Conservation (phyloP, 2,888 invertebrate genomes). For the Cotesia congregata region DNA sequence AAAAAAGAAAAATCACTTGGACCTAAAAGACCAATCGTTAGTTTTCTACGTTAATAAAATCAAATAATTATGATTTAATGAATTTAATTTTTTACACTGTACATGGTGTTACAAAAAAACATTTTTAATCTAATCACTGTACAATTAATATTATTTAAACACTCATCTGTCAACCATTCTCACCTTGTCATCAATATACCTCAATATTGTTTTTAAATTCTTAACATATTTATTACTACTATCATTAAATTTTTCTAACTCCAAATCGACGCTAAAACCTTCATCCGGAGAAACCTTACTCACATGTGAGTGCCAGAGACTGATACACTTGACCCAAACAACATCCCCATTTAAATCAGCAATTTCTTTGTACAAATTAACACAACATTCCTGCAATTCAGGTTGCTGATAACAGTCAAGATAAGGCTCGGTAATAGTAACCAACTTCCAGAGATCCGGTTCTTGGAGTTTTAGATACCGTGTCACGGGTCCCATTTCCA, state of each 20-base stretch:
- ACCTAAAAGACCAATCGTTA: slow-evolving; percentile 66
- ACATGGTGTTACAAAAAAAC: background rate
- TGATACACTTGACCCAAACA: slow-evolving; percentile 65
- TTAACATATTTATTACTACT: slow-evolving; percentile 54
- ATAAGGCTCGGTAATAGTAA: slow-evolving; percentile 72
- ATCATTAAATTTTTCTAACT: slow-evolving; percentile 49
- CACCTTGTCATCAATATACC: slow-evolving; percentile 51
- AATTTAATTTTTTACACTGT: slow-evolving; percentile 7
- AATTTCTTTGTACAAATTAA: slow-evolving; percentile 73
- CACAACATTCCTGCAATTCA: slow-evolving; percentile 73
- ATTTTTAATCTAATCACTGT: background rate
- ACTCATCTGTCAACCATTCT: slow-evolving; percentile 35
- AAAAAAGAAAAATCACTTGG: slow-evolving; percentile 74
- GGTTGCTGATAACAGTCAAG: slow-evolving; percentile 76
- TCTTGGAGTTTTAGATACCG: slow-evolving; percentile 71
- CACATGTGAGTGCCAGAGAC: slow-evolving; percentile 58
- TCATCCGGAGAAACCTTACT: slow-evolving; percentile 47
- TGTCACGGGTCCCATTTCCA: slow-evolving; percentile 71
- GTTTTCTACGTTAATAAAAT: slow-evolving; percentile 69
- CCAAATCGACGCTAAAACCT: slow-evolving; percentile 48
- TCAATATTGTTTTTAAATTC: slow-evolving; percentile 57
- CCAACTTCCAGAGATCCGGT: slow-evolving; percentile 67
- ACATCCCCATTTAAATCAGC: slow-evolving; percentile 70
- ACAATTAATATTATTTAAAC: slow-evolving; percentile 7
- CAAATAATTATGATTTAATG: background rate